phyloP scores from a whole-genome alignment of 2,113 vertebrate genomes.

The Bufo bufo region DNA sequence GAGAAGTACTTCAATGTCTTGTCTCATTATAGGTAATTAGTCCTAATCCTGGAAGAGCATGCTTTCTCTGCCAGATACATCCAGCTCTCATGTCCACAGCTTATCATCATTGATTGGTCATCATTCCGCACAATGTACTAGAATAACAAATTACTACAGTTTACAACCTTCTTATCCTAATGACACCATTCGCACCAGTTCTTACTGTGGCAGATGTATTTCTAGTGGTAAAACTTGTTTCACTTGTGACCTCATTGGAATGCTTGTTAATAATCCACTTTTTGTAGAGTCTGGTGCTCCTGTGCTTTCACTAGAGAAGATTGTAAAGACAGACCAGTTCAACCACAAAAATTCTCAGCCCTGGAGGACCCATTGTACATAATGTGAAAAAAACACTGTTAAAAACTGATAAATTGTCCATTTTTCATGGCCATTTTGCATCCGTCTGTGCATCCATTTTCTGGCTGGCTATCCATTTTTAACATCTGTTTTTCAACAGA shows the following conservation, averaged over 20 bases:
- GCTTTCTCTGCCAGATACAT: neutral
- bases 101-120: neutral
- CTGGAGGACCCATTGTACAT: neutral
- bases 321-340: neutral
- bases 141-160: neutral
- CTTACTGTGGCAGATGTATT: neutral
- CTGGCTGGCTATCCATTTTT: too few species aligned
- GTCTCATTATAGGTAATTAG: neutral
- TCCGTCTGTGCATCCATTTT: too few species aligned
- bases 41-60: neutral
- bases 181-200: neutral
- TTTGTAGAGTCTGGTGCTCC: neutral
- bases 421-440: too few species aligned
- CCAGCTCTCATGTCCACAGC: neutral
- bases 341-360: neutral
- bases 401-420: too few species aligned
- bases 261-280: conserved; percentile 3
- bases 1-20: too few species aligned
- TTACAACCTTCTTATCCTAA: neutral
- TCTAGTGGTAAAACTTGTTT: neutral
- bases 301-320: neutral
- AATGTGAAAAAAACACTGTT: too few species aligned
- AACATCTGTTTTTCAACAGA: too few species aligned
- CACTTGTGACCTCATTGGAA: neutral
- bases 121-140: neutral